phyloP scores from a whole-genome alignment of 2,797 vertebrate genomes.

The Lerista edwardsae region DNA sequence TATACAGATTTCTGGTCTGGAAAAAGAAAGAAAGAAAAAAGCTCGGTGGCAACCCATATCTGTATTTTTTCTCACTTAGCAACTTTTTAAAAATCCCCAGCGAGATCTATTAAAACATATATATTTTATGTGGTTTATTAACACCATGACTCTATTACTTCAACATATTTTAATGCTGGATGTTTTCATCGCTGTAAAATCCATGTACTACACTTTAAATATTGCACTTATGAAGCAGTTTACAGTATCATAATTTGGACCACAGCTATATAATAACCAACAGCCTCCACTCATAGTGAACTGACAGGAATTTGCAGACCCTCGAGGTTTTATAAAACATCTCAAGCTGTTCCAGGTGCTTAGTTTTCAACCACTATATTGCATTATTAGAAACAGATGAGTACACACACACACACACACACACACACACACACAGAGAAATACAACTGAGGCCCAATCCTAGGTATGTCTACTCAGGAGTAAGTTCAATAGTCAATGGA shows the following conservation, averaged over 20 bases:
- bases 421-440: slow-evolving; percentile 63
- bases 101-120: slow-evolving; percentile 29
- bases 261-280: slow-evolving; percentile 50
- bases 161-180: slow-evolving; percentile 39
- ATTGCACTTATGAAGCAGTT: slow-evolving; percentile 38
- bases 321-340: slow-evolving; percentile 39
- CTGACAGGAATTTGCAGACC: slow-evolving; percentile 38
- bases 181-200: slow-evolving; percentile 48
- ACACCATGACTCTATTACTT: slow-evolving; percentile 33
- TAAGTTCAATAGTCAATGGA: too few species aligned
- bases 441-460: too few species aligned
- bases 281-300: slow-evolving; percentile 41
- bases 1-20: neutral
- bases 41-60: neutral
- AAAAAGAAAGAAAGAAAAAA: slow-evolving; percentile 1
- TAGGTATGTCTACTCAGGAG: too few species aligned
- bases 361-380: slow-evolving; percentile 53
- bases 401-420: slow-evolving; percentile 62
- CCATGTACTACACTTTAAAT: slow-evolving; percentile 1
- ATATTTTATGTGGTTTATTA: slow-evolving; percentile 29
- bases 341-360: slow-evolving; percentile 34
- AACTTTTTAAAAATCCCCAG: slow-evolving; percentile 39
- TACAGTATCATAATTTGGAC: slow-evolving; percentile 36
- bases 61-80: neutral
- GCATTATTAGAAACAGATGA: slow-evolving; percentile 58